Conservation (phyloP, 2,888 invertebrate genomes). For the Drosophila kambysellisi region DNA sequence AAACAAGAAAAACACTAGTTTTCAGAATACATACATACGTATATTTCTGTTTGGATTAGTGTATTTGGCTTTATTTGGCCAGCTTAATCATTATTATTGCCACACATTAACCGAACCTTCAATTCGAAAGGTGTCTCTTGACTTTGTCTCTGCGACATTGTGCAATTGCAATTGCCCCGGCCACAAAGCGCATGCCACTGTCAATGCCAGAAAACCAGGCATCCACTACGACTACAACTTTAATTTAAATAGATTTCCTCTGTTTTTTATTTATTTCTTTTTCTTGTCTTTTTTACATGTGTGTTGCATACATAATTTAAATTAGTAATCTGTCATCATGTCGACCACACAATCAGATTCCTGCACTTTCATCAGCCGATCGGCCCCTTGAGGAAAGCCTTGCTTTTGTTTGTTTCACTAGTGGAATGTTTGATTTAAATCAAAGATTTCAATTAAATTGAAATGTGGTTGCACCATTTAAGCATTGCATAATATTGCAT, state of each 20-base stretch:
- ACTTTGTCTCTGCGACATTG: constrained; percentile 28
- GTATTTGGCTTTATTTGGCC: constrained; percentile 55
- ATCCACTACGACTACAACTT: constrained; percentile 31
- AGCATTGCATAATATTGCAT: background rate
- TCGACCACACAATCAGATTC: constrained; percentile 20
- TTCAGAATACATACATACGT: background rate
- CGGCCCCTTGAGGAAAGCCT: constrained; percentile 24
- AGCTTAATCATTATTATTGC: constrained; percentile 77
- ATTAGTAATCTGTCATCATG: constrained; percentile 47
- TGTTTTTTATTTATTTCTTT: constrained; percentile 33
- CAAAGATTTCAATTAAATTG: background rate
- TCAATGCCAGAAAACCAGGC: constrained; percentile 32
- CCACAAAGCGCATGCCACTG: constrained; percentile 21
- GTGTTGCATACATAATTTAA: constrained; percentile 67
- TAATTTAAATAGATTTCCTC: constrained; percentile 73
- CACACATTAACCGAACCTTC: constrained; percentile 65
- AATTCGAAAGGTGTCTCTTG: constrained; percentile 77
- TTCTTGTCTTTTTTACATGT: constrained; percentile 42
- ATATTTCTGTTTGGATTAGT: background rate
- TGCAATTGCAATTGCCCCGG: constrained; percentile 53
- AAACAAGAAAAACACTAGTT: background rate
- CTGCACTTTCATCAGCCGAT: constrained; percentile 31
- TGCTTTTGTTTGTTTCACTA: background rate
- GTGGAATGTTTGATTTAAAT: background rate
- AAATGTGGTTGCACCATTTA: background rate